phyloP scores from a whole-genome alignment of 2,797 vertebrate genomes.

The Eospalax fontanierii region DNA sequence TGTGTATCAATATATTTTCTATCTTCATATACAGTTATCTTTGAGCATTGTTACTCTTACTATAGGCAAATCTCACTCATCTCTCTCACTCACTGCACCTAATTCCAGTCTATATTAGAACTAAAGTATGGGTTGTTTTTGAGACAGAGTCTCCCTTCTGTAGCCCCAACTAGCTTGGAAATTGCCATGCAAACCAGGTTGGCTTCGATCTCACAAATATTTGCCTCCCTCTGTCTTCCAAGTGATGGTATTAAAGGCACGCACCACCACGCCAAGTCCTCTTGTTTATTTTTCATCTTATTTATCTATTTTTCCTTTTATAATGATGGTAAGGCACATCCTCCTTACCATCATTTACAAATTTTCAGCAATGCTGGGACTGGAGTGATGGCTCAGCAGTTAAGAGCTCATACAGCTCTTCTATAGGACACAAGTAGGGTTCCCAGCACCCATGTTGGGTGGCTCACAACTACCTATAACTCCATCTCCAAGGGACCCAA shows the following conservation, averaged over 20 bases:
- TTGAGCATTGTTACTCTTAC: constrained; percentile 36
- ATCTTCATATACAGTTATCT: too few relatives aligned
- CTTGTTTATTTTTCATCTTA: neutral
- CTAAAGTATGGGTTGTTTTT: neutral
- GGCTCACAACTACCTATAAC: too few relatives aligned
- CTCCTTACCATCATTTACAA: neutral
- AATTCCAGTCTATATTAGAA: constrained; percentile 11
- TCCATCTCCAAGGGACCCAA: neutral
- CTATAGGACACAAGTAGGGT: neutral
- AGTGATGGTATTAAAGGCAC: too few relatives aligned
- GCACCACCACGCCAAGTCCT: too few relatives aligned
- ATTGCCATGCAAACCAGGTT: too few relatives aligned
- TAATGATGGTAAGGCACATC: neutral
- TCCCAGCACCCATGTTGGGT: neutral
- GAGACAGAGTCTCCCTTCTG: too few relatives aligned
- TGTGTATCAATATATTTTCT: constrained; percentile 12
- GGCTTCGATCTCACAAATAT: too few relatives aligned
- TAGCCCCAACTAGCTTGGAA: too few relatives aligned
- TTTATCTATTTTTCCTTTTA: neutral
- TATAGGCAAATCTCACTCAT: constrained; percentile 9
- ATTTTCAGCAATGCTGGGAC: neutral
- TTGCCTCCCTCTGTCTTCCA: too few relatives aligned
- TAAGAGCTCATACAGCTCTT: neutral
- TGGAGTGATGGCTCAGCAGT: neutral
- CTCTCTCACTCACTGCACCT: neutral